Evolutionary conservation across 1,140 invertebrate genomes (phyloP).

Genomic region (Ditylenchus dipsaci): DNA sequence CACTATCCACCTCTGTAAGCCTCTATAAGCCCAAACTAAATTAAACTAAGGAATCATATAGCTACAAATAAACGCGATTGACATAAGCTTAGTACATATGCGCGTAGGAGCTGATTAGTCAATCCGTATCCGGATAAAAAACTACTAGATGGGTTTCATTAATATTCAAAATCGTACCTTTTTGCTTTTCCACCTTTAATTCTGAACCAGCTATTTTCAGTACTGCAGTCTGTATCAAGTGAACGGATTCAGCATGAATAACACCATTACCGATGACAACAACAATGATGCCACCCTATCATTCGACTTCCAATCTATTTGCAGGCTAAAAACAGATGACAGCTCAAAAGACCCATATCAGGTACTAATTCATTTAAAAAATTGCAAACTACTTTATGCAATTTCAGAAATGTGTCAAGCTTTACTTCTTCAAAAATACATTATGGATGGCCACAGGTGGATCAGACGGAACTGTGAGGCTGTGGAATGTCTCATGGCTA

Average conservation of each 20-base stretch:
- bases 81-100: too few relatives aligned
- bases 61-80: too few relatives aligned
- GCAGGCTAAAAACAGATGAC: neutral
- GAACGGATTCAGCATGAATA: neutral
- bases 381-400: neutral
- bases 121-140: too few relatives aligned
- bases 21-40: too few relatives aligned
- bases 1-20: too few relatives aligned
- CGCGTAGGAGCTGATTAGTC: too few relatives aligned
- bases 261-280: neutral
- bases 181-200: too few relatives aligned
- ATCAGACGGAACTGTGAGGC: constrained; percentile 19
- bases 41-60: too few relatives aligned
- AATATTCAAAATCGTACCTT: too few relatives aligned
- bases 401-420: constrained; percentile 21
- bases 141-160: too few relatives aligned
- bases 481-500: constrained; percentile 10
- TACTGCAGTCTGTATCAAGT: constrained; percentile 2
- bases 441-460: constrained; percentile 20
- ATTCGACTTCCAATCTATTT: neutral
- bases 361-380: neutral
- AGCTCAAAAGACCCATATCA: constrained; percentile 11
- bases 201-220: too few relatives aligned
- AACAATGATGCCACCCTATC: neutral
- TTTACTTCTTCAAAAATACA: neutral